Base-by-base conservation (phyloP, 2,797 vertebrate species). In the Poeciliopsis presidionis region DNA sequence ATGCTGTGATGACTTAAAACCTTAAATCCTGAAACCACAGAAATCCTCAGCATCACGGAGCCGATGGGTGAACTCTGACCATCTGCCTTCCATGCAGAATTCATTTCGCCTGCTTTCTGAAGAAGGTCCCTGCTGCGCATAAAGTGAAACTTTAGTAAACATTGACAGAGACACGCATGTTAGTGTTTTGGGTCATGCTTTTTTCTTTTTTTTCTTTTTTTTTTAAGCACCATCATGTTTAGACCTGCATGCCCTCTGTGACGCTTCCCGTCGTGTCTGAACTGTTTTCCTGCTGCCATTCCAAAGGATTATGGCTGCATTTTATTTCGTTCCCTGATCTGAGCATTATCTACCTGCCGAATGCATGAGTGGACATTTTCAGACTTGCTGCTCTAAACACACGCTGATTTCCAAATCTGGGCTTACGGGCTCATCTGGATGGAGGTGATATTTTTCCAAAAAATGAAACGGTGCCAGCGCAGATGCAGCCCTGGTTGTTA, bases 361-460 rank as follows among this genome's bases (percentile, higher is more conserved):
- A 70, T 36, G 51, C 11, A 43, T 28, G 41, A 73, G 65, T 46
- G 53, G 51, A 9, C 20, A 74, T 79, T 73, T 61, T 49, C 36
- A 53, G 47, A 49, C 41, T 65, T 70, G 18, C 39, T 70, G 13
- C 6, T 25, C n/a, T 78, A 28, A 72, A 57, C 43, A 49, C 30
- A 67, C 12, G 45, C 14, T 25, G 49, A 28, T 59, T 59, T 77
- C 41, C 57, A 70, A 77, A 72, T 78, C 43, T 49, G 13, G 2
- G 43, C 30, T 57, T 25, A 49, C 33, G 72, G 30, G 69, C 51
- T 59, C 69, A 77, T 61, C 76, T 72, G 41, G 76, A 61, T 47
- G 70, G 30, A 72, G 43, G 72, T 28, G 30, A 36, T n/a, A 43
- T 55, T 41, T 51, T 51, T 70, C 57, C 14, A 76, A 76, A 39